phyloP scores from a whole-genome alignment of 2,113 vertebrate species.

The Climacteris rufus region DNA sequence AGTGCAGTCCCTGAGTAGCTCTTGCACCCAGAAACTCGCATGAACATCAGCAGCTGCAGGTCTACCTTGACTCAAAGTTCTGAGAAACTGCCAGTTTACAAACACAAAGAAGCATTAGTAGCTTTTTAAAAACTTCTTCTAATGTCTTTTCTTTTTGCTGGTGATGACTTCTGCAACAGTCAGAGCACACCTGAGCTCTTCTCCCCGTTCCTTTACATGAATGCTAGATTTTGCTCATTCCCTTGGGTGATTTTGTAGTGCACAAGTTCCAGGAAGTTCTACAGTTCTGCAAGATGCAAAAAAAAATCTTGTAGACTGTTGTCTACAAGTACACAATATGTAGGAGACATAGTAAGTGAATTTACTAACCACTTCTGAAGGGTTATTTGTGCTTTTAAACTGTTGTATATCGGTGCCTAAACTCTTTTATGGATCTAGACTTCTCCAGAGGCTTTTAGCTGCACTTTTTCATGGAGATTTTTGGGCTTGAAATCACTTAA shows the following conservation, averaged over 20 bases:
- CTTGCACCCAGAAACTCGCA: background rate
- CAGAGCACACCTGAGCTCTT: background rate
- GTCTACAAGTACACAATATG: background rate
- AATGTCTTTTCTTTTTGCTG: background rate
- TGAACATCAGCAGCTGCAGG: background rate
- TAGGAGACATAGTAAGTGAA: background rate
- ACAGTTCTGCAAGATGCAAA: background rate
- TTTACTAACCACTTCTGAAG: background rate
- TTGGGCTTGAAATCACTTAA: background rate
- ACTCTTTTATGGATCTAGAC: background rate
- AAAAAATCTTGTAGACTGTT: background rate
- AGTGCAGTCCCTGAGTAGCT: background rate
- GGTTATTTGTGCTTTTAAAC: background rate
- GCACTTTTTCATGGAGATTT: background rate
- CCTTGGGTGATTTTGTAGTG: background rate
- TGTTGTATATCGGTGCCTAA: background rate
- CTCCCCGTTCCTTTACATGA: background rate
- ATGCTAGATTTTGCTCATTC: background rate
- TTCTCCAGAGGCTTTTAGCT: background rate
- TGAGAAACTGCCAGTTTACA: background rate
- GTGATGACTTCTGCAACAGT: background rate
- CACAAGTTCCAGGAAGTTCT: background rate
- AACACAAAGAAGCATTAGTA: background rate
- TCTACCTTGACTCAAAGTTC: background rate
- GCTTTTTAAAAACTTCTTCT: background rate